A percentile compares a stretch with the other conserved stretches of the same genome.
Conservation (phyloP, 2,113 vertebrate species). For the Corythaeola cristata region DNA sequence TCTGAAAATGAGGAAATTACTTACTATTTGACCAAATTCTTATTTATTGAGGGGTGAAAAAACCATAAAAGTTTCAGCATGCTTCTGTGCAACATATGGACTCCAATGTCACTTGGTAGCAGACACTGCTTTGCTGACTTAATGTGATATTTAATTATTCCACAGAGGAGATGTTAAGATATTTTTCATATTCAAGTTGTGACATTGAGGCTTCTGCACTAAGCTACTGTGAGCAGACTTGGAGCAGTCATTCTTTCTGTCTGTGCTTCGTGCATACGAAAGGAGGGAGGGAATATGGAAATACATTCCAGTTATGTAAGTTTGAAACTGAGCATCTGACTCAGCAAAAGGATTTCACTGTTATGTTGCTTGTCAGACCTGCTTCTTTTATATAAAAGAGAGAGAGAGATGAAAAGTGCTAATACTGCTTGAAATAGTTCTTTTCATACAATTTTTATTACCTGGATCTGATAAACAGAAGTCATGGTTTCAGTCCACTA, state of each 20-base stretch:
- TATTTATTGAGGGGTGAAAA: background rate
- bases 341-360: slow-evolving; percentile 21
- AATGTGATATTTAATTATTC: background rate
- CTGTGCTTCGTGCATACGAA: background rate
- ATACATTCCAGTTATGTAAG: slow-evolving; percentile 9
- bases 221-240: background rate
- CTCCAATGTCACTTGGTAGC: background rate
- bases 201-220: background rate
- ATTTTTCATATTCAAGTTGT: background rate
- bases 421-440: background rate
- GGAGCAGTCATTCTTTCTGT: background rate
- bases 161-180: background rate
- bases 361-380: background rate
- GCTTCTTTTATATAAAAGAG: background rate
- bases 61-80: background rate
- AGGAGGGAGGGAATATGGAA: background rate
- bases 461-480: slow-evolving; percentile 24
- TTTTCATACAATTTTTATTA: slow-evolving; percentile 11
- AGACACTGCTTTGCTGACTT: background rate
- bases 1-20: background rate
- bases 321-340: background rate
- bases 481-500: slow-evolving; percentile 22
- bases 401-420: background rate
- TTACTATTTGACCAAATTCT: background rate
- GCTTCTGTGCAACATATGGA: background rate